Percentiles rank a stretch among this genome's conserved stretches.
Conservation (phyloP, 2,113 vertebrate species). For the Halcyon malimbica region DNA sequence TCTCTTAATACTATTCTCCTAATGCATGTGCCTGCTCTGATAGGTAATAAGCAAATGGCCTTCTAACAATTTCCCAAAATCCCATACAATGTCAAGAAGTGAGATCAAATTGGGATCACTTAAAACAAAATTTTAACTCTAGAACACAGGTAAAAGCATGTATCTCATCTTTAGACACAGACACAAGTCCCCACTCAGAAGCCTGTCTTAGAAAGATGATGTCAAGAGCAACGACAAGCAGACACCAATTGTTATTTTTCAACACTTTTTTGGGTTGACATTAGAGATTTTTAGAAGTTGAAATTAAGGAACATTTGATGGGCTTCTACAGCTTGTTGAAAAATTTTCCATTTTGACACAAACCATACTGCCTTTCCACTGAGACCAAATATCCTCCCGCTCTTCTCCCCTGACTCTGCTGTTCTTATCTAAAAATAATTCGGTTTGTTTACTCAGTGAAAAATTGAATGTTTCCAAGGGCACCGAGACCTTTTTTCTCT, state of each 20-base stretch:
- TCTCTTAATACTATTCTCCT: neutral
- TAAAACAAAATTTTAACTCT: neutral
- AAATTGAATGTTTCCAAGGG: slow-evolving; percentile 38
- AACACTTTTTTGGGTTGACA: neutral
- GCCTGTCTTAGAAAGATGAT: neutral
- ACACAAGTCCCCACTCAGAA: neutral
- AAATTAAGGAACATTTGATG: neutral
- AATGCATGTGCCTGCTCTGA: neutral
- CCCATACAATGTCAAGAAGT: neutral
- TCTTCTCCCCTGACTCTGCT: neutral
- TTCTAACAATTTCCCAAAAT: neutral
- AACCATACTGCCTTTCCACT: neutral
- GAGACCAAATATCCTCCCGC: neutral
- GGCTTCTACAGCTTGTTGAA: neutral
- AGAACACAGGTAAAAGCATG: neutral
- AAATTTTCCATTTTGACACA: slow-evolving; percentile 14
- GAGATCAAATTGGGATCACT: neutral
- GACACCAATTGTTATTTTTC: neutral
- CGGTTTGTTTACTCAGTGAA: slow-evolving; percentile 43
- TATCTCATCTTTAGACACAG: neutral
- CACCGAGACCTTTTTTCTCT: neutral
- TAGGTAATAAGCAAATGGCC: neutral
- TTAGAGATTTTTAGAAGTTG: neutral
- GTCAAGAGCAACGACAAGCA: neutral
- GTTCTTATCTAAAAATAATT: slow-evolving; percentile 41